Conservation (phyloP, 1,140 invertebrate species). For the Spodoptera litura region DNA sequence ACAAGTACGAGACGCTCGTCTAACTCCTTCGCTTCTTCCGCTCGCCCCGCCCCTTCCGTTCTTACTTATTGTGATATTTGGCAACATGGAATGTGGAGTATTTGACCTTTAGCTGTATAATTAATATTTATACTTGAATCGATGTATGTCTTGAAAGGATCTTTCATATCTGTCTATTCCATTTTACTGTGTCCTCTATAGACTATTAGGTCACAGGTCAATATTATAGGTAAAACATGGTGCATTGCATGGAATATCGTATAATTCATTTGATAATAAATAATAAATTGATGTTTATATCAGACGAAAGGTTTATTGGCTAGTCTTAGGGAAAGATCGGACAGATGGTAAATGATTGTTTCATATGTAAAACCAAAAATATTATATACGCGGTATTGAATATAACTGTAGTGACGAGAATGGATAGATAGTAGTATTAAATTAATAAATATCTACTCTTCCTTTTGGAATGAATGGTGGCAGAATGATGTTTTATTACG, state of each 20-base stretch:
- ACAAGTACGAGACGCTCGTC: conserved; percentile 85
- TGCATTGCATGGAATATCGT: conserved; percentile 53
- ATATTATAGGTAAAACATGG: conserved; percentile 54
- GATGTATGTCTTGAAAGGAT: conserved; percentile 23
- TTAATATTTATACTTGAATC: conserved; percentile 11
- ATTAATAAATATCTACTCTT: conserved; percentile 56
- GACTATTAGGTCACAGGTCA: conserved; percentile 37
- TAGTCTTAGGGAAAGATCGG: conserved; percentile 61
- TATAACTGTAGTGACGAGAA: conserved; percentile 59
- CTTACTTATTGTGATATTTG: conserved; percentile 45
- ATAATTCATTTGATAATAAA: conserved; percentile 25
- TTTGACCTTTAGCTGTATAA: conserved; percentile 19
- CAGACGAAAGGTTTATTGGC: conserved; percentile 56
- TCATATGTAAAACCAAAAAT: conserved; percentile 69
- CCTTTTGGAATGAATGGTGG: conserved; percentile 51
- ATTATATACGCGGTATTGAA: conserved; percentile 40
- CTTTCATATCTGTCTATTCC: conserved; percentile 36
- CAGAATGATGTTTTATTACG: conserved; percentile 37
- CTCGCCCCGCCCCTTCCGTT: not conserved
- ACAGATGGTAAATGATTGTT: conserved; percentile 39
- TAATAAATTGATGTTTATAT: conserved; percentile 49
- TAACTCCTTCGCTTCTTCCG: conserved; percentile 56
- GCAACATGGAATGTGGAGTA: conserved; percentile 26
- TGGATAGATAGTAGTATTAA: conserved; percentile 64
- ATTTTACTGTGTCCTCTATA: conserved; percentile 33